Evolutionary conservation across 1,140 invertebrate genomes (phyloP).

Genomic region (Limonius californicus): DNA sequence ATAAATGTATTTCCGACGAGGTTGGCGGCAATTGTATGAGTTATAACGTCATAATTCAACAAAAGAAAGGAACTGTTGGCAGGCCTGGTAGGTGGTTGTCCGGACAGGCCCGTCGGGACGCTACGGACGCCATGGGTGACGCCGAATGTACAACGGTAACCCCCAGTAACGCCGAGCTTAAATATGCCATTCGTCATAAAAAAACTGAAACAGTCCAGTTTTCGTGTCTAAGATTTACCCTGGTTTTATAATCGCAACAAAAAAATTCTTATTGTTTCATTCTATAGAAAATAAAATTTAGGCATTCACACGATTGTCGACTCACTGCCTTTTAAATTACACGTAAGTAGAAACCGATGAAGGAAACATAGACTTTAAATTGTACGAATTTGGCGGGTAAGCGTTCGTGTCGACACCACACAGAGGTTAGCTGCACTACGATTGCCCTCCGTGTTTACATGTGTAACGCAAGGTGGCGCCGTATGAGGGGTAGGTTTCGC

Average conservation of each 20-base stretch:
- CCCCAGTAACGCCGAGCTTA: not conserved
- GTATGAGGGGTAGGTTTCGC: not conserved
- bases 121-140: slow-evolving; percentile 15
- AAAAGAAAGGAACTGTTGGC: slow-evolving; percentile 36
- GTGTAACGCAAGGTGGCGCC: not conserved
- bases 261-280: no score
- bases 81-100: slow-evolving; percentile 37
- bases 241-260: no score
- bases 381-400: not conserved
- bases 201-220: no score
- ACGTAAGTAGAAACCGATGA: no score
- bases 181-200: not conserved
- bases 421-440: not conserved
- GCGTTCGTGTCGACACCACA: not conserved
- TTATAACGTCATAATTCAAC: slow-evolving; percentile 37
- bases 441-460: not conserved
- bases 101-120: slow-evolving; percentile 26
- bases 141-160: slow-evolving; percentile 2
- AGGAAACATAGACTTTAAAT: no score
- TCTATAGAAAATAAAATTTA: no score
- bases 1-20: slow-evolving; percentile 39
- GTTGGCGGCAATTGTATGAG: slow-evolving; percentile 36
- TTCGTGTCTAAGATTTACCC: no score
- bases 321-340: no score
- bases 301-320: no score